phyloP scores from a whole-genome alignment of 2,888 invertebrate genomes.

The Drosophila mulleri region DNA sequence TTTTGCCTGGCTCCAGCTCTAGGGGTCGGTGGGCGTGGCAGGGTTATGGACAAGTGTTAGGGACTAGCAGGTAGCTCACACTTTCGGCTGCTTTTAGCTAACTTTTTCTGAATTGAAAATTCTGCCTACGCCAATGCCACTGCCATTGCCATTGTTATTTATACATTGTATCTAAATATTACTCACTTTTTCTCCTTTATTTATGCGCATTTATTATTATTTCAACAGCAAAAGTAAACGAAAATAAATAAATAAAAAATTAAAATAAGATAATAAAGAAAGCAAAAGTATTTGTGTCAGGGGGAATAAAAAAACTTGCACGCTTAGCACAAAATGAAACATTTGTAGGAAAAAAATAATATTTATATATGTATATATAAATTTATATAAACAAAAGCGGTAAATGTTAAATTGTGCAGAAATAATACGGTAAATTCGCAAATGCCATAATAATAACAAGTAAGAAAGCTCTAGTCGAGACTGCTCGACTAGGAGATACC shows the following conservation, averaged over 20 bases:
- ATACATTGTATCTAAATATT: conserved; percentile 25
- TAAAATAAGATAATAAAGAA: conserved; percentile 10
- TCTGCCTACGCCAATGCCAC: conserved; percentile 22
- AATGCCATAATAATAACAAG: no score
- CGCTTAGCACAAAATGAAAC: conserved; percentile 11
- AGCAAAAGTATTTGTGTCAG: conserved; percentile 28
- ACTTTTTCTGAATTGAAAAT: conserved; percentile 8
- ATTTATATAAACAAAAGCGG: conserved; percentile 12
- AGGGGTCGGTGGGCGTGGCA: not conserved
- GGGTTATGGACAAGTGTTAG: conserved; percentile 10
- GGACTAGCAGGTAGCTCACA: conserved; percentile 30
- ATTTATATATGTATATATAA: not conserved
- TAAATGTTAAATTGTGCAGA: conserved; percentile 39
- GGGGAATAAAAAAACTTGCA: conserved; percentile 21
- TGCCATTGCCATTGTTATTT: conserved; percentile 31
- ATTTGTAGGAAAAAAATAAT: conserved; percentile 11
- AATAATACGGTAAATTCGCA: conserved; percentile 27
- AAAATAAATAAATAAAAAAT: not conserved
- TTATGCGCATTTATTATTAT: conserved; percentile 31
- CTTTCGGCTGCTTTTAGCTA: not conserved
- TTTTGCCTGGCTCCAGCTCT: not conserved
- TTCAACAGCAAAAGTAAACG: conserved; percentile 11
- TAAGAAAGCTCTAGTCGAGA: no score
- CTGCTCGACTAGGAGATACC: no score
- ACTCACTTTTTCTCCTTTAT: conserved; percentile 6